Base-by-base conservation (phyloP, 2,113 vertebrate genomes). In the Tangachromis dhanisi region DNA sequence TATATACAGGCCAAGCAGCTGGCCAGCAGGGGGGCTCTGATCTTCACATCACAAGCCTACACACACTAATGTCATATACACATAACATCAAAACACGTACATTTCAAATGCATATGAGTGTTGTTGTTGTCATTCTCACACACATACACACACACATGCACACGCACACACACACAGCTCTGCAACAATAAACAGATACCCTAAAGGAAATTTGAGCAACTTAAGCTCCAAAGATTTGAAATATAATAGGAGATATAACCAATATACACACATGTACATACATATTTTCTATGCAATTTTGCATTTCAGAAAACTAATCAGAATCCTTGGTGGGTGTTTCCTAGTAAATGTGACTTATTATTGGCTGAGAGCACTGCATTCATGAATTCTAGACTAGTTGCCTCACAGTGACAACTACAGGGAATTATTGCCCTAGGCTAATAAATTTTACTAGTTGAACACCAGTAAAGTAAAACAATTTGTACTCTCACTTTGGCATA, bases 21-120 rank as follows among this genome's bases (percentile, higher is more conserved):
- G 87, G 85, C 51, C 90, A 73, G 88, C 80, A 26, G 88, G 86
- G 24, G 45, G 85, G 71, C 89, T 91, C 63, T 90, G 88, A 88
- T 92, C 89, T 81, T 83, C 57, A 84, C 88, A 88, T 89, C 80
- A 81, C 40, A 87, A 24, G 80, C 49, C 81, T 40, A 83, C 51
- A 88, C 42, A 87, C 55, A 55, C 51, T 53, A 51, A 80, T 82
- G 51, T 38, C 51, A 84, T 26, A 82, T 54, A 83, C 19, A 53
- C 24, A 29, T 55, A 21, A 68, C 71, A 85, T 81, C 80, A 86
- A 47, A 83, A 89, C 63, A 57, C 10, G 1, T n/a, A 45, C 19
- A 16, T 59, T 59, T 80, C 79, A 84, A 59, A 80, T 40, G 80
- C 53, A 84, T 57, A 13, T 35, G 55, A 73, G 42, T 29, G 26